Base-by-base conservation (phyloP, 2,888 invertebrate species). In the Dasysyrphus albostriatus region DNA sequence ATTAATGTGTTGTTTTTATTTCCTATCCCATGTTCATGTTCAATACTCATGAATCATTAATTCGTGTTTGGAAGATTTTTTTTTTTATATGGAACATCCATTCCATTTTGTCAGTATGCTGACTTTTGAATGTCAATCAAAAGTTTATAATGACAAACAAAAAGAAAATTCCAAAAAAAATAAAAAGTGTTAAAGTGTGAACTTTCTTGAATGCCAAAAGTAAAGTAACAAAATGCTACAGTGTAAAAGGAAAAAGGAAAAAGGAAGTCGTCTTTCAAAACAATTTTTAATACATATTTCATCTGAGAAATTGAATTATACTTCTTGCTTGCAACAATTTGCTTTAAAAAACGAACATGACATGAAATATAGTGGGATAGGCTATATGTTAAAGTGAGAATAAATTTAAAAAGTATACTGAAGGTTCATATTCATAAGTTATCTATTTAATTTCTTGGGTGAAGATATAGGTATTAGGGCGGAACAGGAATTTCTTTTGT, bases 281-380 rank as follows among this genome's bases (percentile, higher is more conserved):
- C 88, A 83, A 87, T 89, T 90, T 91, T 89, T 90, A 54, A 69
- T 69, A 49, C 54, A 91, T 91, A 91, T 91, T 91, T 91, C 88
- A 91, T 91, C 83, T 87, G 84, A 83, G 87, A 90, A 90, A 91
- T 91, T 91, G 90, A 90, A 90, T 91, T 90, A 90, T 81, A 77
- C 81, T 73, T 81, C 61, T 59, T 67, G 44, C 75, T 39, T 75
- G 75, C 16, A 80, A 80, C 65, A 84, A 80, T 84, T 80, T 70
- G 49, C 34, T 75, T 67, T 10, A 61, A 59, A 58, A 58, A 16
- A 24, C n/a, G 39, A 59, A 39, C 2, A 24, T 42, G 42, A 39
- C 7, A 14, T 42, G 24, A 39, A 2, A 14, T 14, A 61, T n/a
- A 61, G 61, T 61, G 61, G 61, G 61, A 4, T 42, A 14, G 24